Conservation (phyloP, 1,140 invertebrate genomes). For the Schlechtendalia chinensis region DNA sequence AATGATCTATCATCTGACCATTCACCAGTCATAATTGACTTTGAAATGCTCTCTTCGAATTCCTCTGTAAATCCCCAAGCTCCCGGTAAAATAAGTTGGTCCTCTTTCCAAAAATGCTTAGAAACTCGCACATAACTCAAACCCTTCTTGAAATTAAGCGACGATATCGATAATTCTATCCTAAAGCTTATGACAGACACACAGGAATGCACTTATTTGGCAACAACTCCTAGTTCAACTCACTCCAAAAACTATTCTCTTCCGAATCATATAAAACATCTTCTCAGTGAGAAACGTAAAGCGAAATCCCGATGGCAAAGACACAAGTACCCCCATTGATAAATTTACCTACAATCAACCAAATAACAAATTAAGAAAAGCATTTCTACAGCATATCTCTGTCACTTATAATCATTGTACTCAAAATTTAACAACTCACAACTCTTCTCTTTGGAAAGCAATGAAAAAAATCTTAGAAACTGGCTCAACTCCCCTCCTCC, state of each 20-base stretch:
- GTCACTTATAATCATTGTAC: background rate
- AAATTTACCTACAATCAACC: too few species aligned
- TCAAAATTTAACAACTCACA: too few species aligned
- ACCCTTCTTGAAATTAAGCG: background rate
- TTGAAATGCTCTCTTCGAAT: background rate
- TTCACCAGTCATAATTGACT: background rate
- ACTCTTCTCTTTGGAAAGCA: background rate
- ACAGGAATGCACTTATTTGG: background rate
- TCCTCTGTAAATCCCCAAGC: background rate
- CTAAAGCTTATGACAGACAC: background rate
- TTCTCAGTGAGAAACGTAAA: constrained; percentile 12
- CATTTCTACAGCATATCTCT: background rate
- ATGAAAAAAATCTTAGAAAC: constrained; percentile 14
- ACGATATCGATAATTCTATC: background rate
- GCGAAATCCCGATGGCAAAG: constrained; percentile 7
- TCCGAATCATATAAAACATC: constrained; percentile 13
- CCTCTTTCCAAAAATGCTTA: background rate
- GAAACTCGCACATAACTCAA: constrained; percentile 1
- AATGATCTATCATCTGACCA: too few species aligned
- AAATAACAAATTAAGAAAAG: constrained; percentile 11
- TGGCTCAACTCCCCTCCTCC: background rate
- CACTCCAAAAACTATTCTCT: background rate
- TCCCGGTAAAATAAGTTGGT: too few species aligned
- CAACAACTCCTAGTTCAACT: background rate
- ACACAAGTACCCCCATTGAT: constrained; percentile 15